Evolutionary conservation across 2,888 invertebrate genomes (phyloP), one percentile per base, ranked within the genome.

Genomic region (Mantis religiosa): DNA sequence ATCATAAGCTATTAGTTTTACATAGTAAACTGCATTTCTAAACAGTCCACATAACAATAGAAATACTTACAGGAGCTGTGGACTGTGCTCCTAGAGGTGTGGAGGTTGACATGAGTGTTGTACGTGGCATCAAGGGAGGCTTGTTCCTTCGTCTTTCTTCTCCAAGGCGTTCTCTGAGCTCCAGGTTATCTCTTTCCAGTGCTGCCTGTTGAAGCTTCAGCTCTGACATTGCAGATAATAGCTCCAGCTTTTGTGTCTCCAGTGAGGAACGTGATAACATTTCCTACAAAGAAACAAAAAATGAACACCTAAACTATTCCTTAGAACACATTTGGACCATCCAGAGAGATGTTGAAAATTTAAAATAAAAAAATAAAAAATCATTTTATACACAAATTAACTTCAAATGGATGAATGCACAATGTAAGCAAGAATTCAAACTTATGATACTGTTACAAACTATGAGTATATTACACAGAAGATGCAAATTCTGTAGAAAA

Each of bases 191-290:
- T 89, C 97, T 95, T 92, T 99, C 99, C 87, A 98, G 94, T 81
- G 97, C 96, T 8, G 97, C 96, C 91, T 97, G 96, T 91, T 97
- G 97, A 90, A 98, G 94, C 92, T 99, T 98, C 91, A 99, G 95
- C 92, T 98, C 98, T 90, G 98, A 98, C 91, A 99, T 95, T 91
- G 99, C 98, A 83, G 98, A 97, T 94, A 99, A 95, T 91, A 99
- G 94, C 93, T 99, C 99, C 91, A 99, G 93, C 93, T 99, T 98
- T 93, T 98, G 98, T 0, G 98, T 98, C 94, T 99, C 99, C 90
- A 99, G 93, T 4, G 98, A 97, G 28, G 98, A 98, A 89, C 98
- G 95, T 88, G 97, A 96, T 88, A 98, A 94, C 94, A 98, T 95
- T 95, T 98, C 98, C 97, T 97, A 93, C 20, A 93, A 93, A 90